Evolutionary conservation across 2,113 vertebrate genomes (phyloP).

Genomic region (Anhinga rufa): DNA sequence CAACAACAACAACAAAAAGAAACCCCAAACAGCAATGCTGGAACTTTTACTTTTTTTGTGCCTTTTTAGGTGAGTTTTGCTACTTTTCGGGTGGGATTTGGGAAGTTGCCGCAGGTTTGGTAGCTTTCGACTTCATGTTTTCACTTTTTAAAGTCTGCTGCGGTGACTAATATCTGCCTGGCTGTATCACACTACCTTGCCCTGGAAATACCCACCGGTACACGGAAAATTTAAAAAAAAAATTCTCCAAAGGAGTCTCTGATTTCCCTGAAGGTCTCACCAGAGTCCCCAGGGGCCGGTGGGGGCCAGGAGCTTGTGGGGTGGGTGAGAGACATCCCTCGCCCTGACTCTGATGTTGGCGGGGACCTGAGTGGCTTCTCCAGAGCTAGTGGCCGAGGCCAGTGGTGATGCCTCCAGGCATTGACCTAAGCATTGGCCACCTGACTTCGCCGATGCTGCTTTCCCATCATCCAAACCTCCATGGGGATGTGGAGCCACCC

Average conservation of each 20-base stretch:
- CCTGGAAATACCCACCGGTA: constrained; percentile 48
- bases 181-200: not conserved
- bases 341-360: not conserved
- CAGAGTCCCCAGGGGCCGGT: accelerated
- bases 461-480: not conserved
- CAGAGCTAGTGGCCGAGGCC: not conserved
- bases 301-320: accelerated
- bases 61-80: constrained; percentile 34
- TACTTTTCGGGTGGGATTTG: constrained; percentile 61
- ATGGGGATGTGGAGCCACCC: accelerated
- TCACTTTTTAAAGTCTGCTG: constrained; percentile 70
- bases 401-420: not conserved
- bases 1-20: not conserved
- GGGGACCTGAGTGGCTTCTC: not conserved
- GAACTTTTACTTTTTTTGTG: constrained; percentile 37
- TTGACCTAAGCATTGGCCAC: not conserved
- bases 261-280: not conserved
- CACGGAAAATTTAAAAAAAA: not conserved
- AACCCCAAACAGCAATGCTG: not conserved
- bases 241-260: not conserved
- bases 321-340: not conserved
- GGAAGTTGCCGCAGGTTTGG: constrained; percentile 60
- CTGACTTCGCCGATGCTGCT: accelerated
- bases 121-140: constrained; percentile 68
- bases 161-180: constrained; percentile 50